A percentile compares a stretch with the other conserved stretches of the same genome.
phyloP scores from a whole-genome alignment of 2,113 vertebrate genomes.

The Atractosteus spatula region DNA sequence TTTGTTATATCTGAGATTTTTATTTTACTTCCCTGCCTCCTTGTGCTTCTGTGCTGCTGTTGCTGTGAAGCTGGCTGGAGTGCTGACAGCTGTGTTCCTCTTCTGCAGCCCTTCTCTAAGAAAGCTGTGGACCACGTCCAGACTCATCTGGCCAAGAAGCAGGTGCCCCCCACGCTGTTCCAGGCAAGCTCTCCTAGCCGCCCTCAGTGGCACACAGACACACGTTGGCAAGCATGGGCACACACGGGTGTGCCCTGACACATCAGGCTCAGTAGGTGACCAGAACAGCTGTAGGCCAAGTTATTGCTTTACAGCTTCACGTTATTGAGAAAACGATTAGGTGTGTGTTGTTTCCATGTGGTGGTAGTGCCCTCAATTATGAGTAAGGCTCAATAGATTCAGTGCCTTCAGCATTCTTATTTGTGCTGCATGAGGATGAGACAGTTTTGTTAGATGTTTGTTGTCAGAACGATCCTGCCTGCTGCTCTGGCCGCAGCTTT shows the following conservation, averaged over 20 bases:
- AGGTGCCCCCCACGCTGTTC: slow-evolving; percentile 86
- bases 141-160: slow-evolving; percentile 86
- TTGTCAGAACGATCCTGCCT: no score
- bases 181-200: slow-evolving; percentile 71
- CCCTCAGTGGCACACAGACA: not conserved
- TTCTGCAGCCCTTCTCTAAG: slow-evolving; percentile 86
- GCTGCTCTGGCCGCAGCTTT: no score
- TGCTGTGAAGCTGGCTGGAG: not conserved
- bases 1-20: no score
- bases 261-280: not conserved
- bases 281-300: not conserved
- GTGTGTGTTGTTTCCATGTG: not conserved
- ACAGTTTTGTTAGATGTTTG: no score
- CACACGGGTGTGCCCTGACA: not conserved
- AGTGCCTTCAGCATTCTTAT: no score
- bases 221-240: not conserved
- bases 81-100: slow-evolving; percentile 31
- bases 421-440: no score
- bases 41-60: not conserved
- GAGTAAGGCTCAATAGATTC: no score
- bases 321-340: no score
- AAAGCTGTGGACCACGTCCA: slow-evolving; percentile 94
- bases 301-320: no score
- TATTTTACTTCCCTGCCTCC: not conserved
- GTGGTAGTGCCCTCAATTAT: no score